Evolutionary conservation across 92 coral and sea anemone species (phyloP).

Genomic region (Bergia puertoricense): DNA sequence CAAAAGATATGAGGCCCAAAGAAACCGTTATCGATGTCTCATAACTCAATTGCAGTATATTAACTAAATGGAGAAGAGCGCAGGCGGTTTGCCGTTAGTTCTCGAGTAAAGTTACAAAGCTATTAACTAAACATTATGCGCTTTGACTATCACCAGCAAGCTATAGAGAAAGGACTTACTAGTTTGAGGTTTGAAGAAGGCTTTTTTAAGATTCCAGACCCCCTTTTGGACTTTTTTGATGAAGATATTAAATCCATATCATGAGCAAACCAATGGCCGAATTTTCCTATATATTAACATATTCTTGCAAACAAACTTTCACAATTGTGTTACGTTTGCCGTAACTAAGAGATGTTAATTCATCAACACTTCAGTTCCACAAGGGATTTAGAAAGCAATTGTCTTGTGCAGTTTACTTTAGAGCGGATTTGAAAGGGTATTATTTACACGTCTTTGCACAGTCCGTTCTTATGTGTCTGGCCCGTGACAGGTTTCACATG

Average conservation of each 20-base stretch:
- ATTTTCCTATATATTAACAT: neutral
- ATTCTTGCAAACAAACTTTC: neutral
- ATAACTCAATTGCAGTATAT: no score
- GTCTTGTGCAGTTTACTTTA: slow-evolving; percentile 6
- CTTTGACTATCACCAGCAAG: neutral
- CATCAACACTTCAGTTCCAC: slow-evolving; percentile 1
- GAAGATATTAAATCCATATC: slow-evolving; percentile 7
- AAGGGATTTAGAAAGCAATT: slow-evolving; percentile 34
- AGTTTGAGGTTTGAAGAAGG: slow-evolving; percentile 19
- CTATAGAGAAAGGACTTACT: slow-evolving; percentile 1
- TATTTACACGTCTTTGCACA: neutral
- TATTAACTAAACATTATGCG: neutral
- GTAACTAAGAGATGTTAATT: slow-evolving; percentile 34
- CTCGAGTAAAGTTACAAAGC: neutral
- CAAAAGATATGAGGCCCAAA: neutral
- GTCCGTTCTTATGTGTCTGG: neutral
- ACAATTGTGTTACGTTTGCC: slow-evolving; percentile 5
- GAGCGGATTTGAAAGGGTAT: slow-evolving; percentile 23
- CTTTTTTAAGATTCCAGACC: slow-evolving; percentile 14
- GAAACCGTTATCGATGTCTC: neutral
- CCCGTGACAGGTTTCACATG: neutral
- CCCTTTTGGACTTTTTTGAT: slow-evolving; percentile 18
- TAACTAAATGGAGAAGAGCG: neutral
- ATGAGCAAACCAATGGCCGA: neutral
- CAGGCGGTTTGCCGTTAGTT: neutral